Conservation (phyloP, 1,140 invertebrate species). For the Leucophenga varia region DNA sequence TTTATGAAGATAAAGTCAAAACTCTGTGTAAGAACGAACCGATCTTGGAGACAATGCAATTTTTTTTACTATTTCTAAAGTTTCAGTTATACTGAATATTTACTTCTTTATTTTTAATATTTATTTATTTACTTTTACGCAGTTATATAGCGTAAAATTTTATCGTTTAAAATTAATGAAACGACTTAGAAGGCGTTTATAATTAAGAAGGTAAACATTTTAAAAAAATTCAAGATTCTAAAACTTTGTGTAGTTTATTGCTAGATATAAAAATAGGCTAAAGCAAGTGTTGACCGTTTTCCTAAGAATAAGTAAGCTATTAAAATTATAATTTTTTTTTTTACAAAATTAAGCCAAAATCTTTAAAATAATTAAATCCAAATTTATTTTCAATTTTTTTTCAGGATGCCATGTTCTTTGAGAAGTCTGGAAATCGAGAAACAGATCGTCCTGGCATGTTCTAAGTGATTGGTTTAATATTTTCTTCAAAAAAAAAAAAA, state of each 20-base stretch:
- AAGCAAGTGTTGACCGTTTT: too few species aligned
- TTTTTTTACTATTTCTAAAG: too few species aligned
- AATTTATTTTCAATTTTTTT: slow-evolving; percentile 46
- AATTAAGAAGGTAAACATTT: slow-evolving; percentile 17
- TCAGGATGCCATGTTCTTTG: slow-evolving; percentile 80
- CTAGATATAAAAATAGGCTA: too few species aligned
- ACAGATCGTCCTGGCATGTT: slow-evolving; percentile 50
- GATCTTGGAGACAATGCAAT: too few species aligned
- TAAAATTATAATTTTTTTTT: background rate
- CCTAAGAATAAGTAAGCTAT: slow-evolving; percentile 15
- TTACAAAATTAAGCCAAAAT: background rate
- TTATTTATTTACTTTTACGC: too few species aligned
- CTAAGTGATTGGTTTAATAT: slow-evolving; percentile 7
- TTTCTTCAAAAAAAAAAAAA: too few species aligned
- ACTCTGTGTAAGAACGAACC: too few species aligned
- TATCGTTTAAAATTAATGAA: slow-evolving; percentile 23
- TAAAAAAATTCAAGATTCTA: background rate
- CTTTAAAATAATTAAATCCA: too few species aligned
- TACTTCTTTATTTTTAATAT: background rate
- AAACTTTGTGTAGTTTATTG: slow-evolving; percentile 15
- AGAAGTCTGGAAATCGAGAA: slow-evolving; percentile 57
- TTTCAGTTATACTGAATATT: slow-evolving; percentile 1
- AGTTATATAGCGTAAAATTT: slow-evolving; percentile 25
- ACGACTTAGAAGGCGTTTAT: slow-evolving; percentile 21
- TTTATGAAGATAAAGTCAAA: background rate